Conservation (phyloP, 2,113 vertebrate genomes). For the Castor canadensis region DNA sequence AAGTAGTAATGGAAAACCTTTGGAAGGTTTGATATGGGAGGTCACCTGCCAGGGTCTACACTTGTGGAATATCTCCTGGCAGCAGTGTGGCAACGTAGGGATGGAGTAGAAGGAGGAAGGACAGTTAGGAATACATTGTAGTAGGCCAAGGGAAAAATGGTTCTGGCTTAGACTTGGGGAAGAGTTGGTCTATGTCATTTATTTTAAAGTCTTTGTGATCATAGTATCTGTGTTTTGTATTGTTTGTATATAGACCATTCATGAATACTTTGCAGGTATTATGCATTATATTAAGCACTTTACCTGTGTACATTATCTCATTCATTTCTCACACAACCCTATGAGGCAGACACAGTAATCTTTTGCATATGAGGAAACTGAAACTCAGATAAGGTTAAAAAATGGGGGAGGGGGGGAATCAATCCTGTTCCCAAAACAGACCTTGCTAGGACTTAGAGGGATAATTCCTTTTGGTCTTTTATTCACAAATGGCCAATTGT, state of each 20-base stretch:
- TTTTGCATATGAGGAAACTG: not conserved
- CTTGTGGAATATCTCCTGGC: not conserved
- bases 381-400: not conserved
- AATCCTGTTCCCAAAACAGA: not conserved
- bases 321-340: not conserved
- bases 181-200: not conserved
- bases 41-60: not conserved
- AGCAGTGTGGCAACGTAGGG: not conserved
- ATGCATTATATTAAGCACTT: not conserved
- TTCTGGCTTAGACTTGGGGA: not conserved
- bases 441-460: not conserved
- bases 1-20: not conserved
- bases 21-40: not conserved
- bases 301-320: not conserved
- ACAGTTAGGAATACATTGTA: not conserved
- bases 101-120: not conserved
- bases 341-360: not conserved
- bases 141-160: not conserved
- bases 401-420: not conserved
- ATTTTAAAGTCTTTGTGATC: not conserved
- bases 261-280: not conserved
- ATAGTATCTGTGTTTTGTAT: not conserved
- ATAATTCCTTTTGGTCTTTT: not conserved
- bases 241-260: not conserved
- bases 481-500: not conserved